Percentiles rank a stretch among this genome's conserved stretches.
phyloP scores from a whole-genome alignment of 2,888 invertebrate genomes.

The Drosophila putrida region DNA sequence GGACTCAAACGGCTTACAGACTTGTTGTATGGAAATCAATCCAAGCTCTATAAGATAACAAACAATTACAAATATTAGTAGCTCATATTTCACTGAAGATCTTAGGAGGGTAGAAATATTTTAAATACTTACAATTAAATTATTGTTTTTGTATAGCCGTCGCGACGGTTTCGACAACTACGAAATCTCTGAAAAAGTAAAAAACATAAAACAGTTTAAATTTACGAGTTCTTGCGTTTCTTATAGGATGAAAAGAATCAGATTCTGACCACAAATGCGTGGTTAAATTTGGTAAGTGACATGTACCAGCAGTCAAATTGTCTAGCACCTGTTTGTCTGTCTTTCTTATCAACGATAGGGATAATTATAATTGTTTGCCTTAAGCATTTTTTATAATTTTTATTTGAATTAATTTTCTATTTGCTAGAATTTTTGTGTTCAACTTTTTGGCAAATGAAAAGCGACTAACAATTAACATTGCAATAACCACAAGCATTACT shows the following conservation, averaged over 20 bases:
- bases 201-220: constrained; percentile 36
- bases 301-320: constrained; percentile 84
- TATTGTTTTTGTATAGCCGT: constrained; percentile 9
- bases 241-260: constrained; percentile 99
- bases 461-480: constrained; percentile 57
- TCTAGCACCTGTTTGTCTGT: constrained; percentile 67
- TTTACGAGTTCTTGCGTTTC: constrained; percentile 84
- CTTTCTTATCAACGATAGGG: constrained; percentile 42
- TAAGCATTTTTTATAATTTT: too few relatives aligned
- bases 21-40: too few relatives aligned
- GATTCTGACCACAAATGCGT: constrained; percentile 99
- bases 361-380: background rate
- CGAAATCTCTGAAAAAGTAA: constrained; percentile 26
- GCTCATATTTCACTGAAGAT: background rate
- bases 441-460: constrained; percentile 38
- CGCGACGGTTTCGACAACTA: constrained; percentile 34
- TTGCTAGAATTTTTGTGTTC: constrained; percentile 26
- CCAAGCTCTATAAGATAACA: background rate
- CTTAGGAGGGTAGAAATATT: background rate
- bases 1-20: too few relatives aligned
- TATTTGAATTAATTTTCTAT: background rate
- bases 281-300: constrained; percentile 98
- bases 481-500: constrained; percentile 49
- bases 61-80: background rate
- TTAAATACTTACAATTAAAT: background rate